These are phyloP conservation scores for Hylaeus volcanicus DNA, from an alignment of 1,140 invertebrate genomes.

Conservation along the genomic window DNA sequence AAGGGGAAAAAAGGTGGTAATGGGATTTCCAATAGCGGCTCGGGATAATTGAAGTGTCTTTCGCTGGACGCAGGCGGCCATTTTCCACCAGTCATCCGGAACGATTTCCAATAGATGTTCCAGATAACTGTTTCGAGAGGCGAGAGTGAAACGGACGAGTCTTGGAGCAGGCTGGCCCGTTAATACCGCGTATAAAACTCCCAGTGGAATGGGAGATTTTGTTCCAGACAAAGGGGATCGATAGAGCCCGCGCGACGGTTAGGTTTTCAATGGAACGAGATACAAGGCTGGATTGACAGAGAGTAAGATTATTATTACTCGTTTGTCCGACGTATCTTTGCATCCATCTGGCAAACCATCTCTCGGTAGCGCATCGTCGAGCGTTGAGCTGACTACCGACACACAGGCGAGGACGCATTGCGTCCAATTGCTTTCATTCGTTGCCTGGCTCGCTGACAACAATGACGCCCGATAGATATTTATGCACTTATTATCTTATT, in stretches of 20 bases:
- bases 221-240: constrained; percentile 10
- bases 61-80: not conserved
- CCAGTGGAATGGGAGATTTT: not conserved
- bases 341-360: constrained; percentile 23
- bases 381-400: not conserved
- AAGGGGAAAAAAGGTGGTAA: too few species aligned
- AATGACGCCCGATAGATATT: constrained; percentile 28
- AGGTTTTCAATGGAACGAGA: constrained; percentile 13
- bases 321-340: constrained; percentile 19
- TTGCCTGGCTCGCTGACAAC: constrained; percentile 6
- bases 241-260: not conserved
- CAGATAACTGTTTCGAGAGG: not conserved
- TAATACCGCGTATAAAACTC: not conserved
- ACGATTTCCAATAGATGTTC: constrained; percentile 2
- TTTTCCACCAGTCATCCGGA: not conserved
- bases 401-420: not conserved
- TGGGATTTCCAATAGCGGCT: too few species aligned
- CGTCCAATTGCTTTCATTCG: constrained; percentile 5
- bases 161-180: not conserved
- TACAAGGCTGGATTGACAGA: constrained; percentile 10
- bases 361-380: constrained; percentile 18
- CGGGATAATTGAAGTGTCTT: not conserved
- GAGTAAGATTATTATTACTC: constrained; percentile 30
- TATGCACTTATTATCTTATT: constrained; percentile 37
- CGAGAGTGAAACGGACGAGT: not conserved